Base-by-base conservation (phyloP, 2,888 invertebrate species). In the Aelia acuminata region DNA sequence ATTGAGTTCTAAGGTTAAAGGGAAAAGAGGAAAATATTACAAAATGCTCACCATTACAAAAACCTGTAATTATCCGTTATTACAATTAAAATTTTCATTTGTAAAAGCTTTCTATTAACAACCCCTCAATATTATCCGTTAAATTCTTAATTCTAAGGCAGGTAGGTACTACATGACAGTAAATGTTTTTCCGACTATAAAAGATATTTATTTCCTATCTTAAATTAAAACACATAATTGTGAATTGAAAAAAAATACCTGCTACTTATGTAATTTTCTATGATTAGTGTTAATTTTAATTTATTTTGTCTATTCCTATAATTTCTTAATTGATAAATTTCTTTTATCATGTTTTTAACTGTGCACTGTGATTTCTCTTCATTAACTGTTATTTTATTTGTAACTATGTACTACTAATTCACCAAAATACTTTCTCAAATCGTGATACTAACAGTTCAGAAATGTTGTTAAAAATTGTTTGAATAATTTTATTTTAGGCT, bases 11-110 rank as follows among this genome's bases (percentile, higher is more conserved):
- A 31, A 4, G 26, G 13, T 57, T 3, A 31, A 20, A 18, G 26
- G 18, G 1, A 70, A 70, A 70, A 35, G 63, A 31, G 20, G 63
- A 70, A 70, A 35, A 70, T 35, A 20, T 18, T 70, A 5, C 35
- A 70, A 70, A 70, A 70, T 18, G 63, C 31, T 26, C n/a, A 70
- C 35, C 63, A n/a, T n/a, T n/a, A n/a, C n/a, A n/a, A n/a, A n/a
- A n/a, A n/a, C 31, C 18, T 35, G 35, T 70, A 70, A 20, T 70
- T 20, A 70, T 70, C 18, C 35, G 18, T 35, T 31, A 70, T 70
- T 70, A 70, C 8, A 70, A 35, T 26, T 2, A 35, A 26, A 10
- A 70, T 70, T 31, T 70, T 18, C 63, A 70, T 20, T 35, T 70
- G 35, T 70, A 35, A 35, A 70, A 70, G 63, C 31, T 35, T 35